Evolutionary conservation across 1,140 invertebrate species (phyloP).

Genomic region (Drosophila mojavensis): DNA sequence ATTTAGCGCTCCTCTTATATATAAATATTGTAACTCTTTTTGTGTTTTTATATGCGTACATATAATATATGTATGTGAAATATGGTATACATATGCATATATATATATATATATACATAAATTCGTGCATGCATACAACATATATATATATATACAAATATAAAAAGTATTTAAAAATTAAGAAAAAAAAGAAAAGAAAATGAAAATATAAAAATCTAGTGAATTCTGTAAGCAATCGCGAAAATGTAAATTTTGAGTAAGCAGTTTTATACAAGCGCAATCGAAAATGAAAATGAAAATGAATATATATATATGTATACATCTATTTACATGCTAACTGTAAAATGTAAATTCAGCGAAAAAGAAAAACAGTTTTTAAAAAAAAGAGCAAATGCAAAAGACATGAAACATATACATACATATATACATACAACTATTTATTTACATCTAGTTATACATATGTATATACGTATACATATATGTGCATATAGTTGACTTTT

Average conservation of each 20-base stretch:
- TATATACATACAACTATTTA: conserved; percentile 4
- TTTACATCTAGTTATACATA: conserved; percentile 4
- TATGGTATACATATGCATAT: neutral
- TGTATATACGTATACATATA: conserved; percentile 28
- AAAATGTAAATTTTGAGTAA: conserved; percentile 70
- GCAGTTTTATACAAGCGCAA: conserved; percentile 56
- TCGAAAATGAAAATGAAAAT: neutral
- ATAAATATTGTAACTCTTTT: conserved; percentile 74
- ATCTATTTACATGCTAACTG: conserved; percentile 29
- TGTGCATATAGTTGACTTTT: conserved; percentile 47
- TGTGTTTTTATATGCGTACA: conserved; percentile 57
- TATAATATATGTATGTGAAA: conserved; percentile 11
- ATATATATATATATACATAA: conserved; percentile 6
- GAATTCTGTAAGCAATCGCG: conserved; percentile 66
- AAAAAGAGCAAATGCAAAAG: conserved; percentile 47
- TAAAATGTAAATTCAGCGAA: conserved; percentile 43
- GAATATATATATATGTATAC: neutral
- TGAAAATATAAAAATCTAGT: conserved; percentile 21
- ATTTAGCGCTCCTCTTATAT: conserved; percentile 57
- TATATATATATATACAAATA: conserved; percentile 19
- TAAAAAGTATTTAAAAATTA: neutral
- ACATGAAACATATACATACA: conserved; percentile 2
- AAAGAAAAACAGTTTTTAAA: conserved; percentile 60
- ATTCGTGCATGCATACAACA: conserved; percentile 6
- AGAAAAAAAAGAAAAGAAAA: too few species aligned